Percentiles rank a stretch among this genome's conserved stretches.
phyloP scores from a whole-genome alignment of 2,888 invertebrate genomes.

The Dioctria linearis region DNA sequence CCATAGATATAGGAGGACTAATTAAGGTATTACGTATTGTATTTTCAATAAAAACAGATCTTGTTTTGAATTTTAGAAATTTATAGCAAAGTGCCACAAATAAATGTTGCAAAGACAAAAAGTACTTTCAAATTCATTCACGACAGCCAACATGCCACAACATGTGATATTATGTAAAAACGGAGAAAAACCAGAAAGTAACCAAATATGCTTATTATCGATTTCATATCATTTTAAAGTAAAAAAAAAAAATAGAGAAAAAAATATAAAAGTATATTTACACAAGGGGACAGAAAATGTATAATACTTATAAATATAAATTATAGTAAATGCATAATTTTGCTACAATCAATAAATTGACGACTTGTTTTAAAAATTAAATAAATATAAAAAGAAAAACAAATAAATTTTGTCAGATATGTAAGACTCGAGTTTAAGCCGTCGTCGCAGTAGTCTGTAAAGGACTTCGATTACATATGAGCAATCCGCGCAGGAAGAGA shows the following conservation, averaged over 20 bases:
- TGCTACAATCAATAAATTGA: no score
- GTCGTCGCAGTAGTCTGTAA: no score
- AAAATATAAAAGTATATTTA: slow-evolving; percentile 32
- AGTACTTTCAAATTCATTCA: background rate
- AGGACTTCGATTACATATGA: no score
- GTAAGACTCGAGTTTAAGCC: no score
- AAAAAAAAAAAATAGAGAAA: slow-evolving; percentile 23
- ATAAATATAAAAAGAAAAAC: no score
- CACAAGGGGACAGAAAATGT: slow-evolving; percentile 17
- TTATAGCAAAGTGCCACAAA: slow-evolving; percentile 28
- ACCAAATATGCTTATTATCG: slow-evolving; percentile 53
- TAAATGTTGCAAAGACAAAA: slow-evolving; percentile 4
- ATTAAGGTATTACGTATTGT: no score
- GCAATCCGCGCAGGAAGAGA: no score
- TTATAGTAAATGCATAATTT: background rate
- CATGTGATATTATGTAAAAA: slow-evolving; percentile 34
- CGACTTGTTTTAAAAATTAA: no score
- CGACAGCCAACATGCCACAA: slow-evolving; percentile 36
- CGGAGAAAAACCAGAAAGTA: slow-evolving; percentile 20
- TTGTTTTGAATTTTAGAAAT: background rate
- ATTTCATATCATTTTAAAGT: slow-evolving; percentile 55
- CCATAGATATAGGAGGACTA: no score
- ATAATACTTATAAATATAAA: slow-evolving; percentile 20
- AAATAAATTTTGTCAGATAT: no score
- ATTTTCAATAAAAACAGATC: background rate